Evolutionary conservation across 2,113 vertebrate species (phyloP).

Genomic region (Esox niger): DNA sequence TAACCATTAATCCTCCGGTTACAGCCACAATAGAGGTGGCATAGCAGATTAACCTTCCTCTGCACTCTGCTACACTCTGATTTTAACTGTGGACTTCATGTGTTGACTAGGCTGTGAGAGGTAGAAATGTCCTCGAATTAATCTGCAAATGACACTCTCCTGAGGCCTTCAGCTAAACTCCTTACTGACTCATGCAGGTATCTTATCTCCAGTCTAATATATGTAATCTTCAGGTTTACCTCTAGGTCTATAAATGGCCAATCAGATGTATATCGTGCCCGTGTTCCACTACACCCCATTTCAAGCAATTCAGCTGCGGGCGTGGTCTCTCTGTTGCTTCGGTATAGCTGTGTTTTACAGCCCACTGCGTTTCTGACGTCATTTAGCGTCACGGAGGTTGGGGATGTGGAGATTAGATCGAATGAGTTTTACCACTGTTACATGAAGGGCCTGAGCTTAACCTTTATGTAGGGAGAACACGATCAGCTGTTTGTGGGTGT

Average conservation of each 20-base stretch:
- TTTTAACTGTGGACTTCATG: not conserved
- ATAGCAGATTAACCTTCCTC: constrained; percentile 43
- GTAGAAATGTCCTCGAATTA: not conserved
- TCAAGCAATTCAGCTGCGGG: not conserved
- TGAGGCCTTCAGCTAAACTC: too few species aligned
- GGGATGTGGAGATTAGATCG: too few species aligned
- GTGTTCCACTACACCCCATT: not conserved
- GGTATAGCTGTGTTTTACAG: not conserved
- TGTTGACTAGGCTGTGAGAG: not conserved
- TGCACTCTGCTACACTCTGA: constrained; percentile 19
- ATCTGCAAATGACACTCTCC: not conserved
- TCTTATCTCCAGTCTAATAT: too few species aligned
- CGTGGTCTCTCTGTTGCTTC: not conserved
- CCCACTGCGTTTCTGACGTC: not conserved
- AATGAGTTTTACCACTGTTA: too few species aligned
- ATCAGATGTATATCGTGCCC: not conserved
- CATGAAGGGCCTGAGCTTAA: too few species aligned
- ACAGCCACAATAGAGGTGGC: not conserved
- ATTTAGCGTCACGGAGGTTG: too few species aligned
- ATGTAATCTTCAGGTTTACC: not conserved
- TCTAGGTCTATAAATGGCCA: not conserved
- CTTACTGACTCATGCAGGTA: too few species aligned
- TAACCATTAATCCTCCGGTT: constrained; percentile 54
- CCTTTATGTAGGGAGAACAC: constrained; percentile 45
- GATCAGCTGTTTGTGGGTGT: constrained; percentile 68